phyloP scores from a whole-genome alignment of 37 sponge, comb jelly and placozoan species.

The Beroe ovata region DNA sequence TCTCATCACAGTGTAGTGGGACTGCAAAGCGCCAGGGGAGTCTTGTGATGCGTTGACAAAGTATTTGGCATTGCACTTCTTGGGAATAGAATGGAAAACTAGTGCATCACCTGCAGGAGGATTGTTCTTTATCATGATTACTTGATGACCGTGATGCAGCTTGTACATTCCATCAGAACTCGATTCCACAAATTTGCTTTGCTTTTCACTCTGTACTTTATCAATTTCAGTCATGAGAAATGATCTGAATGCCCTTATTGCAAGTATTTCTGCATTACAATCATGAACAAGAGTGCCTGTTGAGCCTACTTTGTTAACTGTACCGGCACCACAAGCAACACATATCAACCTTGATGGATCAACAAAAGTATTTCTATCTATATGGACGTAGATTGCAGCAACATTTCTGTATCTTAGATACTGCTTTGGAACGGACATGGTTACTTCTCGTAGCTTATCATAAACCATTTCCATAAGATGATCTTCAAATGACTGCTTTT shows the following conservation, averaged over 20 bases:
- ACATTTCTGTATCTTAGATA: background rate
- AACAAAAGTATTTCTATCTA: background rate
- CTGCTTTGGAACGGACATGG: background rate
- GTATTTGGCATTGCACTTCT: background rate
- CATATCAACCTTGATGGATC: background rate
- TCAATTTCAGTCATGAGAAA: background rate
- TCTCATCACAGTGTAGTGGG: background rate
- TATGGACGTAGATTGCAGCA: background rate
- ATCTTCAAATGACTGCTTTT: background rate
- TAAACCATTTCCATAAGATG: background rate
- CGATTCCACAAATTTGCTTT: background rate
- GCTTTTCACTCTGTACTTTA: background rate
- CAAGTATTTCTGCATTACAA: background rate
- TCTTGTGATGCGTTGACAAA: background rate
- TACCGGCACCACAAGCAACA: slow-evolving; percentile 5
- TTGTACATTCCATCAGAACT: background rate
- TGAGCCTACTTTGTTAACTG: background rate
- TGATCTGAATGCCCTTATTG: slow-evolving; percentile 3
- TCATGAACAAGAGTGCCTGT: background rate
- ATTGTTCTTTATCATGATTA: background rate
- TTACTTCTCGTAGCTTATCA: background rate
- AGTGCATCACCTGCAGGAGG: background rate
- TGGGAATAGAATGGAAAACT: background rate
- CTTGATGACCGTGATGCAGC: background rate
- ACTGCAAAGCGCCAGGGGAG: background rate